phyloP scores from a whole-genome alignment of 1,140 invertebrate species.

The Wiebesia pumilae region DNA sequence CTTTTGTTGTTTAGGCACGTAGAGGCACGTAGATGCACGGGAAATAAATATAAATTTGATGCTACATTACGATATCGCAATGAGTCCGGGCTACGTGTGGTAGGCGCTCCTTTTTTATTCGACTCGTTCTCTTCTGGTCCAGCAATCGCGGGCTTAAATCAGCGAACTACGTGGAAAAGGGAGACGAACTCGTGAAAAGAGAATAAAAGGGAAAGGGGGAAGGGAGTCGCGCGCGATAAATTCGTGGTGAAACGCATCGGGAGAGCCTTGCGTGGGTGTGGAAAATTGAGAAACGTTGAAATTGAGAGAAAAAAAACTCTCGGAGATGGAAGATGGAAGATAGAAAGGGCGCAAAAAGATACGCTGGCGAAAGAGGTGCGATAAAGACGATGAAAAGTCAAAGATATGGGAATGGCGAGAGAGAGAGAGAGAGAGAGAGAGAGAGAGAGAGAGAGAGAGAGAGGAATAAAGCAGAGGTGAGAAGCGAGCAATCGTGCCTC shows the following conservation, averaged over 20 bases:
- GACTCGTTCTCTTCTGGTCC: background rate
- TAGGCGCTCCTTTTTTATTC: constrained; percentile 10
- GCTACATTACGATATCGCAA: constrained; percentile 57
- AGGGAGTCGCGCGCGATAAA: constrained; percentile 20
- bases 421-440: too few relatives aligned
- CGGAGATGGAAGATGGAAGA: background rate
- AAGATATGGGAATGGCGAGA: constrained; percentile 4
- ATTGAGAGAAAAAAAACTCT: background rate
- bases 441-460: background rate
- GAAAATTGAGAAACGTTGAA: constrained; percentile 5
- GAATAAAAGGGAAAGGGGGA: background rate
- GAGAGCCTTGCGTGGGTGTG: background rate
- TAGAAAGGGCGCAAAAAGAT: background rate
- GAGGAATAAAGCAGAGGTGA: background rate
- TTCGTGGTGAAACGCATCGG: background rate
- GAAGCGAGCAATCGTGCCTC: background rate
- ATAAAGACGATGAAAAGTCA: constrained; percentile 31
- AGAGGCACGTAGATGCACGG: constrained; percentile 49
- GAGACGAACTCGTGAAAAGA: background rate
- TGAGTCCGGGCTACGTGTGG: background rate
- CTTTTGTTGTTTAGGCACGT: constrained; percentile 39
- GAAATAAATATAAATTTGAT: constrained; percentile 68
- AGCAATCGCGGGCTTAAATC: background rate
- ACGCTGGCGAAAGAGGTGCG: background rate
- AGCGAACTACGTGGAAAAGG: background rate